A percentile compares a stretch with the other conserved stretches of the same genome.
phyloP scores from a whole-genome alignment of 2,113 vertebrate species.

The Microtus ochrogaster region DNA sequence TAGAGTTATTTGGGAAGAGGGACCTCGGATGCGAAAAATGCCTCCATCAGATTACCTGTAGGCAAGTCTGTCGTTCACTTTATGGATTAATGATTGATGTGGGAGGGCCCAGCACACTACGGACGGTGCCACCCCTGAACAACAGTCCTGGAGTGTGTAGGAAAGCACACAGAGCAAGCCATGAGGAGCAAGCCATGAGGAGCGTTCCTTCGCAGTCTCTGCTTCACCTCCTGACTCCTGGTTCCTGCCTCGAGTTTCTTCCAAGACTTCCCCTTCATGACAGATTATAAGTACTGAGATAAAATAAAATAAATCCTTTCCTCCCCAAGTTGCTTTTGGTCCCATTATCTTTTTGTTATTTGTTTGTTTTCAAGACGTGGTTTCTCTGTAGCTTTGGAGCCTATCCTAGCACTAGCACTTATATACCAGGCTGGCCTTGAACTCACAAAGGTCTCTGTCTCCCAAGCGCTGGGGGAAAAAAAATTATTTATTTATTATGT shows the following conservation, averaged over 20 bases:
- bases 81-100: background rate
- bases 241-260: background rate
- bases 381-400: too few relatives aligned
- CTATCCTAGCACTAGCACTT: too few relatives aligned
- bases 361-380: too few relatives aligned
- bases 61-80: background rate
- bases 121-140: background rate
- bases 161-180: background rate
- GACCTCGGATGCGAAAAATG: background rate
- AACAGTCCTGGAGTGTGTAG: background rate
- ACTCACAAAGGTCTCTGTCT: too few relatives aligned
- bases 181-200: background rate
- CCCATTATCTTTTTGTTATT: too few relatives aligned
- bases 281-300: background rate
- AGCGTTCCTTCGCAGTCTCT: background rate
- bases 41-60: background rate
- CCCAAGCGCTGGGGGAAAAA: too few relatives aligned
- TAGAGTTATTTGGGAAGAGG: background rate
- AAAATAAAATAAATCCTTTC: background rate
- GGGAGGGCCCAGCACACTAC: background rate
- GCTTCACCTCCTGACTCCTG: background rate
- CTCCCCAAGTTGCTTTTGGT: background rate
- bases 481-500: too few relatives aligned
- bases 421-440: too few relatives aligned
- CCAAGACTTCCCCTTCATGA: background rate